Evolutionary conservation across 2,797 vertebrate genomes (phyloP).

Genomic region (Diceros bicornis): DNA sequence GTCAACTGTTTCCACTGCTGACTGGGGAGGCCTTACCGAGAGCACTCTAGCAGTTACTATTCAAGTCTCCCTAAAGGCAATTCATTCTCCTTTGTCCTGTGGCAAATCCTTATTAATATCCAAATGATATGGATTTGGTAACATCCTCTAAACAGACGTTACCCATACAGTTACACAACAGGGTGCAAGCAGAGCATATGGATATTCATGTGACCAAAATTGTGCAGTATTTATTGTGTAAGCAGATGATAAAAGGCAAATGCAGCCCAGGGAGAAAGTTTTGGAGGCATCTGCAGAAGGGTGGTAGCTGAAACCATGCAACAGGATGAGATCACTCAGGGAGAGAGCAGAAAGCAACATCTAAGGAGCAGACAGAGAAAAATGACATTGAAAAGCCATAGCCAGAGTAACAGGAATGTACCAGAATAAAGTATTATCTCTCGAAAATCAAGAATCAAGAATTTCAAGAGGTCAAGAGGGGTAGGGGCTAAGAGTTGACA

Average conservation of each 20-base stretch:
- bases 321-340: not conserved
- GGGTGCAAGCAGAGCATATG: not conserved
- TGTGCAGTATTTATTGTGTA: slow-evolving; percentile 9
- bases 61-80: not conserved
- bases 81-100: not conserved
- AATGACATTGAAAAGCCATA: not conserved
- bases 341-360: not conserved
- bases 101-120: not conserved
- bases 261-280: not conserved
- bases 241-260: not conserved
- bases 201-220: slow-evolving; percentile 6
- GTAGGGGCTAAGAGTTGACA: not conserved
- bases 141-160: not conserved
- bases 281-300: not conserved
- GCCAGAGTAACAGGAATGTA: not conserved
- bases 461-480: not conserved
- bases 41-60: not conserved
- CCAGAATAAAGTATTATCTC: not conserved
- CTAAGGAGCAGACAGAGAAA: not conserved
- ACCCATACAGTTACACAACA: not conserved
- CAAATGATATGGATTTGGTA: slow-evolving; percentile 21
- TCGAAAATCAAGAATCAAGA: not conserved
- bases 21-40: not conserved
- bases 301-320: not conserved
- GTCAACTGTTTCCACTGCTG: slow-evolving; percentile 59